Conservation (phyloP, 2,797 vertebrate species). For the Telmatherina bonti region DNA sequence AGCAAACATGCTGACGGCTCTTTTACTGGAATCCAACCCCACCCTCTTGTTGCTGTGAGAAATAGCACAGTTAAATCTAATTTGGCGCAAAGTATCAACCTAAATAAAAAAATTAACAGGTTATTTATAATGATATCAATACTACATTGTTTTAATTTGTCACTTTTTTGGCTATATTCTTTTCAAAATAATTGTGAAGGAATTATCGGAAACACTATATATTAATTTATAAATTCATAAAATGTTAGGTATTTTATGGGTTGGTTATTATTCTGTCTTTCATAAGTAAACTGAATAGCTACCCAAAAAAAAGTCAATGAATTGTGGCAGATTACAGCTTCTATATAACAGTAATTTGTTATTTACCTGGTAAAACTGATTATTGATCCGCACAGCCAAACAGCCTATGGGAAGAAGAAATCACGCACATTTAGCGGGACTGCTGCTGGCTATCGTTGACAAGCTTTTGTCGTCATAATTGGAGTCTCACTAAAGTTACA, state of each 20-base stretch:
- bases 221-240: neutral
- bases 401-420: constrained; percentile 15
- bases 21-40: constrained; percentile 29
- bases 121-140: neutral
- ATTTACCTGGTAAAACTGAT: neutral
- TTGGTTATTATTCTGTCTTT: too few relatives aligned
- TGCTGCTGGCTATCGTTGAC: constrained; percentile 66
- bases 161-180: neutral
- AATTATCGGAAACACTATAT: neutral
- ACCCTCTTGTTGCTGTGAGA: constrained; percentile 20
- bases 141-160: neutral
- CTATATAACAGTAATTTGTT: neutral
- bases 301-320: neutral
- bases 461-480: constrained; percentile 68
- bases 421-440: constrained; percentile 25
- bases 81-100: neutral
- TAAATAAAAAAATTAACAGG: neutral
- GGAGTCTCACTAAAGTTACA: constrained; percentile 72
- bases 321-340: neutral
- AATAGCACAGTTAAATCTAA: neutral
- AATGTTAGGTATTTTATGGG: neutral
- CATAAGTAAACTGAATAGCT: neutral
- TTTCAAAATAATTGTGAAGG: neutral
- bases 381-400: constrained; percentile 1
- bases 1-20: constrained; percentile 3